A percentile compares a stretch with the other conserved stretches of the same genome.
Conservation (phyloP, 2,888 invertebrate genomes). For the Operophtera brumata region DNA sequence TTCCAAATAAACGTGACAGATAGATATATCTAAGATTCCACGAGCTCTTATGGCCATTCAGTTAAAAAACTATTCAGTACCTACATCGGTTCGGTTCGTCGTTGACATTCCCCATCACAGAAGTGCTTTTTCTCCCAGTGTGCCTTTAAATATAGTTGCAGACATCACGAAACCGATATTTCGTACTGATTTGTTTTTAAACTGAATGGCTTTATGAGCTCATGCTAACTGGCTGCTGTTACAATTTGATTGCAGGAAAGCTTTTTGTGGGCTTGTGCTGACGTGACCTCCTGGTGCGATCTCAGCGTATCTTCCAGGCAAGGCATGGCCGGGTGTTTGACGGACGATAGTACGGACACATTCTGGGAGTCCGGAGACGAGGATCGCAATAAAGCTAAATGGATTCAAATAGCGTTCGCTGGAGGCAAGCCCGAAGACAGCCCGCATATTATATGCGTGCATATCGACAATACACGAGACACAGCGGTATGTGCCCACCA, state of each 20-base stretch:
- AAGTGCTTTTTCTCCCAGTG: no score
- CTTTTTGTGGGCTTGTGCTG: constrained; percentile 84
- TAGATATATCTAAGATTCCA: no score
- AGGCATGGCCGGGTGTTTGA: constrained; percentile 95
- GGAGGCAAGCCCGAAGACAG: constrained; percentile 73
- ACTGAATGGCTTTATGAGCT: no score
- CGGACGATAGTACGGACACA: constrained; percentile 97
- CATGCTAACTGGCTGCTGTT: not conserved
- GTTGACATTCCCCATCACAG: no score
- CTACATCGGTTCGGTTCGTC: no score
- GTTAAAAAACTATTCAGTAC: no score
- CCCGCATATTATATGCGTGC: constrained; percentile 90
- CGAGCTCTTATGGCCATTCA: no score
- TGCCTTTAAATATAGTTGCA: no score
- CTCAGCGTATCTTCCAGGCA: constrained; percentile 95
- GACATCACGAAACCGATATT: no score
- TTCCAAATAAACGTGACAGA: no score
- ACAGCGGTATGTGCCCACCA: constrained; percentile 83
- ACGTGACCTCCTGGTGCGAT: constrained; percentile 88
- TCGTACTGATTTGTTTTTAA: no score
- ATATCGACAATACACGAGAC: constrained; percentile 97
- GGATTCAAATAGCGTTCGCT: constrained; percentile 81
- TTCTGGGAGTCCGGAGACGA: constrained; percentile 99
- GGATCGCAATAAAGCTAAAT: constrained; percentile 95
- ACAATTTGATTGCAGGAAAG: constrained; percentile 57